Base-by-base conservation (phyloP, 2,113 vertebrate genomes). In the Balaeniceps rex region DNA sequence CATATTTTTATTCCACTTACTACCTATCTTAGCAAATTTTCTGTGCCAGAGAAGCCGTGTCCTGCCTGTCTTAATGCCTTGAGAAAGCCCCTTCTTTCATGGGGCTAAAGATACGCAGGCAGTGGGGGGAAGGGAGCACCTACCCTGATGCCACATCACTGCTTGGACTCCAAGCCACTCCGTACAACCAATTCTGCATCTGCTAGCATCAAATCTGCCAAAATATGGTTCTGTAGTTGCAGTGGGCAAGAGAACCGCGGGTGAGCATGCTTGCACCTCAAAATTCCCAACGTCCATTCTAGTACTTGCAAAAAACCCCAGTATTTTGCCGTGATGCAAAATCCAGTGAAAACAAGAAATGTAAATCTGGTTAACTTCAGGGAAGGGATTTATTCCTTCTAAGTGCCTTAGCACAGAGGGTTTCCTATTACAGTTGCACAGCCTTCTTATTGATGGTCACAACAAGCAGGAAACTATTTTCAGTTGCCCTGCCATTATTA, bases 391-490 rank as follows among this genome's bases (percentile, higher is more conserved):
- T 89, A 31, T 63, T 88, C 57, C 57, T 94, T 69, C 4, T 10
- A 42, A 54, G 18, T 74, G 55, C 68, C 60, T 75, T 57, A 68
- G 46, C 57, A 40, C 17, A 18, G 42, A 64, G 44, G 23, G 84
- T 78, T 94, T 94, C 78, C 58, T 69, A 3, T 72, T 82, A 55
- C 38, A 89, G 19, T 55, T 93, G 74, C 60, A 51, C 28, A 11
- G 58, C 13, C 40, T 25, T 66, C 69, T 87, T 68, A 79, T 0
- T 91, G 81, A 85, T 91, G 57, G 84, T 68, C 89, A 33, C 24
- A 76, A 94, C 49, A 76, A 94, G 70, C 61, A 82, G 24, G 44
- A 61, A 83, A 58, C 84, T 91, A 89, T 93, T 91, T 92, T 88
- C 93, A 92, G 93, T 94, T 78, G 72, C 68, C 60, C 64, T 61